These are phyloP conservation scores for Vannuccia rotundouncinata DNA, from an alignment of 2,888 invertebrate species.

Conservation along the genomic window DNA sequence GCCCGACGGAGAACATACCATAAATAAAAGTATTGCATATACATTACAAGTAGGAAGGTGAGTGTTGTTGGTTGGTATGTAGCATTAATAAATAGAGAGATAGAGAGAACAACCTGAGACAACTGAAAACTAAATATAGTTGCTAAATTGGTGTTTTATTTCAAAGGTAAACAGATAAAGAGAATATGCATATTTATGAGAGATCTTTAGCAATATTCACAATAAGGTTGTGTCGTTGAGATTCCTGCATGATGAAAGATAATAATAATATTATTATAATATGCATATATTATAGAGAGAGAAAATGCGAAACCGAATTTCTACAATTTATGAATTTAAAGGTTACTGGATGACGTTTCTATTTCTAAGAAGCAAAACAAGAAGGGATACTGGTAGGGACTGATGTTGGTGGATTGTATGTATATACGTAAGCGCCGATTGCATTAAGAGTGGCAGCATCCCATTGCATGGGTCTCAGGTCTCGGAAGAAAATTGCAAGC, in stretches of 20 bases:
- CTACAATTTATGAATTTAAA: not conserved
- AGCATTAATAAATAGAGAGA: too few species aligned
- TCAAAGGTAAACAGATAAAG: not conserved
- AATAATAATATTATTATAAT: not conserved
- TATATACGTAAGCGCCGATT: not conserved
- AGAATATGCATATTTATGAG: not conserved
- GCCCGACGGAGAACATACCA: not conserved
- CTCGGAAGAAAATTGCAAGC: not conserved
- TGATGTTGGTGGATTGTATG: not conserved
- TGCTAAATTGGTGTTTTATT: too few species aligned
- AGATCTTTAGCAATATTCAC: slow-evolving; percentile 17
- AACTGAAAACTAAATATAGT: not conserved
- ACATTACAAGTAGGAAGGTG: not conserved
- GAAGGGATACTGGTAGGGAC: not conserved
- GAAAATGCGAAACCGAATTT: not conserved
- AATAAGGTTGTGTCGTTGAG: not conserved
- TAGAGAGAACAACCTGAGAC: slow-evolving; percentile 12
- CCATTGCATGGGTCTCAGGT: not conserved
- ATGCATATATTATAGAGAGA: not conserved
- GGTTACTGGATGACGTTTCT: not conserved
- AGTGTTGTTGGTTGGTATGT: not conserved
- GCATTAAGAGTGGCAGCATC: not conserved
- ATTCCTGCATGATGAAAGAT: slow-evolving; percentile 16
- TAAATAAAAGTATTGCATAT: not conserved
- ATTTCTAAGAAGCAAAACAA: not conserved